Conservation (phyloP, 2,888 invertebrate species). For the Punctoribates punctum region DNA sequence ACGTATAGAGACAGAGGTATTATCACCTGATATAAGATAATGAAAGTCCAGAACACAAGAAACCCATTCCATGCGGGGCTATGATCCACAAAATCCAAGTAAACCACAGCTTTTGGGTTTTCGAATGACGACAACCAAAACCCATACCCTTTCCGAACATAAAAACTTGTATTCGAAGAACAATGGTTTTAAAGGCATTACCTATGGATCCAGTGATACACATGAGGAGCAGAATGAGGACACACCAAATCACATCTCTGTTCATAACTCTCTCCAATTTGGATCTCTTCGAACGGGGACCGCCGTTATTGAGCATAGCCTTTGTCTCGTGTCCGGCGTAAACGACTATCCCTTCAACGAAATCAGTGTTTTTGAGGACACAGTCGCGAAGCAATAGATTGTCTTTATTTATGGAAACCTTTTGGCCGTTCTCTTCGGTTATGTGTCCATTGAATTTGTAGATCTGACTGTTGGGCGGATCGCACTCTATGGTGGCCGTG, state of each 20-base stretch:
- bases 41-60: conserved; percentile 51
- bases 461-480: conserved; percentile 90
- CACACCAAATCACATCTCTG: conserved; percentile 93
- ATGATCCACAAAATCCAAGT: background rate
- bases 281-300: conserved; percentile 88
- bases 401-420: conserved; percentile 76
- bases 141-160: conserved; percentile 45
- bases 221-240: conserved; percentile 78
- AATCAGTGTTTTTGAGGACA: conserved; percentile 92
- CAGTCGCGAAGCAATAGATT: conserved; percentile 90
- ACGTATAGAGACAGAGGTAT: conserved; percentile 99
- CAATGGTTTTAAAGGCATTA: conserved; percentile 35
- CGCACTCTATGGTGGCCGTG: conserved; percentile 80
- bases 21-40: conserved; percentile 64
- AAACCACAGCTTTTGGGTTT: background rate
- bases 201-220: conserved; percentile 88
- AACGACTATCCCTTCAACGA: conserved; percentile 90
- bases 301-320: conserved; percentile 94
- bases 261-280: conserved; percentile 90
- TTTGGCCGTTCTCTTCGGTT: conserved; percentile 50
- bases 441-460: conserved; percentile 88
- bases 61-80: conserved; percentile 25
- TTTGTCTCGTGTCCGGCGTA: conserved; percentile 97
- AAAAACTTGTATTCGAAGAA: background rate
- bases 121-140: conserved; percentile 38